phyloP scores from a whole-genome alignment of 2,797 vertebrate genomes.

The Phylloscopus collybita region DNA sequence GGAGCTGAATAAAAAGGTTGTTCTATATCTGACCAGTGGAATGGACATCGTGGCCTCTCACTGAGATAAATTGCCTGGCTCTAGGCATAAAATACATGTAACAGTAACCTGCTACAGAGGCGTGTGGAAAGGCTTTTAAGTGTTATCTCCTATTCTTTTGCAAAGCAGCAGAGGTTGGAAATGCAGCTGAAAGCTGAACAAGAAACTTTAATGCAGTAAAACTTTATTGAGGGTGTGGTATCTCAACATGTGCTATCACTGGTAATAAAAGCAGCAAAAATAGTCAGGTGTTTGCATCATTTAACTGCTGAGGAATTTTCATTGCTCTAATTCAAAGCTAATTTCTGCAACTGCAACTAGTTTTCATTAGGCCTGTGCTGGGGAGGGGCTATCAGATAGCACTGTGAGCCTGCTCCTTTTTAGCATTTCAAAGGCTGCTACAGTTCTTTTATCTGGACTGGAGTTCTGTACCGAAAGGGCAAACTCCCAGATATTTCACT shows the following conservation, averaged over 20 bases:
- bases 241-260: not conserved
- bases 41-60: not conserved
- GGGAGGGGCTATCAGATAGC: not conserved
- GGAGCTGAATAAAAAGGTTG: not conserved
- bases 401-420: not conserved
- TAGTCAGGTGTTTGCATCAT: not conserved
- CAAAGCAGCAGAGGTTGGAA: not conserved
- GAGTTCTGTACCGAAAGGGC: not conserved
- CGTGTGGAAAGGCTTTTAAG: not conserved
- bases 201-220: not conserved
- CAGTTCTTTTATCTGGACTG: not conserved
- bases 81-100: not conserved
- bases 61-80: not conserved
- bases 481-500: not conserved
- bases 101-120: not conserved
- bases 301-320: not conserved
- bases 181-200: not conserved
- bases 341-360: not conserved
- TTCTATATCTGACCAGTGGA: not conserved
- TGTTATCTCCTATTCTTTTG: not conserved
- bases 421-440: conserved; percentile 33
- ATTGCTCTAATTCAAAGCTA: conserved; percentile 21
- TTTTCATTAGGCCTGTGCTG: not conserved
- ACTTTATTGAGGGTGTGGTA: conserved; percentile 4
- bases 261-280: not conserved